phyloP scores from a whole-genome alignment of 2,888 invertebrate genomes.

The Agrilus biguttatus region DNA sequence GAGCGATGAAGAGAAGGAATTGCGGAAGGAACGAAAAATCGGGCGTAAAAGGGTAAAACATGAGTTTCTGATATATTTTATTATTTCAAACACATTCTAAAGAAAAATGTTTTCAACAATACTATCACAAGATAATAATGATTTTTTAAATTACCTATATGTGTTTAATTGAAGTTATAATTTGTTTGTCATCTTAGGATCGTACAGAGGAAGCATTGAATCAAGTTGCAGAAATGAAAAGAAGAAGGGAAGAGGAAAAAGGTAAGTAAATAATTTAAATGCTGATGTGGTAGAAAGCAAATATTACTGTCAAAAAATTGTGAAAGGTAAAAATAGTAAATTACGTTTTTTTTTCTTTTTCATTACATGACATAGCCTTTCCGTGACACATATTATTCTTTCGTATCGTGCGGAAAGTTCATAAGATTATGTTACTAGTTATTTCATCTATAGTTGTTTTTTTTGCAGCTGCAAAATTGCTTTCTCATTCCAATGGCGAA shows the following conservation, averaged over 20 bases:
- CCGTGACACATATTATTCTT: no score
- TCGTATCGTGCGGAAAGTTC: no score
- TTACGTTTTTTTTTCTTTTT: no score
- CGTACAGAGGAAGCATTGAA: conserved; percentile 53
- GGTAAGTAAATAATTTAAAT: conserved; percentile 30
- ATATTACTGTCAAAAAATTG: no score
- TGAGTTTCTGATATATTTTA: not conserved
- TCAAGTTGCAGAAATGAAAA: conserved; percentile 50
- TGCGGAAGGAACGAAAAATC: conserved; percentile 66
- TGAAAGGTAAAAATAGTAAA: no score
- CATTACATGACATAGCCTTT: no score
- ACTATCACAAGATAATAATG: no score
- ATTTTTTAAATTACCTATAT: no score
- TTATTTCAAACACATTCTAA: no score
- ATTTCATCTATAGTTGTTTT: conserved; percentile 6
- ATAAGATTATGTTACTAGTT: not conserved
- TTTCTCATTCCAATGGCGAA: conserved; percentile 64
- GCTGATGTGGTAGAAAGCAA: no score
- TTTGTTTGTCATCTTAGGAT: conserved; percentile 37
- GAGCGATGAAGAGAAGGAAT: conserved; percentile 66
- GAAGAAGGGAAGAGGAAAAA: conserved; percentile 68
- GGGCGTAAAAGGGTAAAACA: conserved; percentile 59
- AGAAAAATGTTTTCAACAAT: no score
- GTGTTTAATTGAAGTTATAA: no score
- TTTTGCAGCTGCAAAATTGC: conserved; percentile 40